Conservation (phyloP, 2,113 vertebrate species). For the Dasypus novemcinctus region DNA sequence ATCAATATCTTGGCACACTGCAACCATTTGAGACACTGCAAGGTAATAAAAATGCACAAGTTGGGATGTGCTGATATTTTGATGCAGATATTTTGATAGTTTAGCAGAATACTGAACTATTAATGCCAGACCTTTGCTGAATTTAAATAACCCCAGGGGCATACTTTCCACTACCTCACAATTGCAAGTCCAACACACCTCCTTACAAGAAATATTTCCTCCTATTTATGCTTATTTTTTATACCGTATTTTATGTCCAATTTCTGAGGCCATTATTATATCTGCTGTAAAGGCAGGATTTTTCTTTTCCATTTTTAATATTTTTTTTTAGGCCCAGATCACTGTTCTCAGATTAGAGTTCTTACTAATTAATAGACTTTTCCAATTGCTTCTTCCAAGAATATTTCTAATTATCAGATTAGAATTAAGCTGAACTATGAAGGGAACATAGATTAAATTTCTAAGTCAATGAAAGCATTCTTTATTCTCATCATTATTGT, state of each 20-base stretch:
- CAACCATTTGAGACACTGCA: background rate
- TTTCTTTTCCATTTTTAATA: too few relatives aligned
- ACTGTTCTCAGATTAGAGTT: background rate
- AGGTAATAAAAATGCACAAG: rapidly evolving
- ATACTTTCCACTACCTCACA: background rate
- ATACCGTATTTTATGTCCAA: background rate
- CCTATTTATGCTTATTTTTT: background rate
- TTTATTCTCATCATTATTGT: background rate
- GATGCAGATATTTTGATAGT: too few relatives aligned
- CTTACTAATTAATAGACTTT: background rate
- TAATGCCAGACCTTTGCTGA: background rate
- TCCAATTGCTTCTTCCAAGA: background rate
- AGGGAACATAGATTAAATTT: background rate
- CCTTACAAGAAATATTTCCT: background rate
- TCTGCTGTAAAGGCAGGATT: background rate
- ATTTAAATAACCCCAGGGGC: background rate
- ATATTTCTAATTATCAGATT: background rate
- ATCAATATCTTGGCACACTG: rapidly evolving
- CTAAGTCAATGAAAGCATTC: background rate
- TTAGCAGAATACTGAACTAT: background rate
- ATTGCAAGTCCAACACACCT: background rate
- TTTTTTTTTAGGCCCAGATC: background rate
- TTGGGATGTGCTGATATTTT: background rate
- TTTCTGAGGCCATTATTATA: background rate
- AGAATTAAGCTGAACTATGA: background rate